Evolutionary conservation across 1,140 invertebrate species (phyloP).

Genomic region (Nasonia vitripennis): DNA sequence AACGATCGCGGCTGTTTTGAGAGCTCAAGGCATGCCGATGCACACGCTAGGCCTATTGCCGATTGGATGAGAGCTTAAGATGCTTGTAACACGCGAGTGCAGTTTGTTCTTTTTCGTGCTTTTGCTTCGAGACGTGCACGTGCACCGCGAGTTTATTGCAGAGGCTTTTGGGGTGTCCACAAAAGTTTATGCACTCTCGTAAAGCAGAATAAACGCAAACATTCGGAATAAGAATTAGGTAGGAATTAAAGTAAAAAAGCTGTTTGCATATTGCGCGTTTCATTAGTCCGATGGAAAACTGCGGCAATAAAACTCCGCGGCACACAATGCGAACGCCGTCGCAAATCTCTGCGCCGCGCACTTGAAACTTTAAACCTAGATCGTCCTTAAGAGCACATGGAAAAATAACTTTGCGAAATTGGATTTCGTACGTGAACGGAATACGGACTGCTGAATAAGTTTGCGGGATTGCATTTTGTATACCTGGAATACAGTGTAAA

Average conservation of each 20-base stretch:
- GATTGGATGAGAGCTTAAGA: background rate
- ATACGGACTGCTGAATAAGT: background rate
- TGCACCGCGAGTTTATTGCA: background rate
- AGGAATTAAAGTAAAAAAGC: background rate
- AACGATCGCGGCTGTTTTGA: background rate
- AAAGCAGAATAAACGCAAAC: too few relatives aligned
- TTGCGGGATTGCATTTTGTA: background rate
- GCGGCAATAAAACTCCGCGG: background rate
- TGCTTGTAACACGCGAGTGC: too few relatives aligned
- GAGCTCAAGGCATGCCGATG: background rate
- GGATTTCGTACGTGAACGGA: background rate
- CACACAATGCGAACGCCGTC: background rate
- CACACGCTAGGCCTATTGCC: constrained; percentile 8
- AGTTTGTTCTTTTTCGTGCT: too few relatives aligned
- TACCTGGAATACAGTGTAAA: background rate
- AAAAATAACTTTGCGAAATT: background rate
- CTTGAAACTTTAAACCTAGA: constrained; percentile 1
- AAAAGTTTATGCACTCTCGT: too few relatives aligned
- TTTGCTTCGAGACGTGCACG: too few relatives aligned
- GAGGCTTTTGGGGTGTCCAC: too few relatives aligned
- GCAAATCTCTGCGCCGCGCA: background rate
- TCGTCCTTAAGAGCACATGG: background rate
- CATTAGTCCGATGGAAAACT: background rate
- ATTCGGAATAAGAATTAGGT: too few relatives aligned
- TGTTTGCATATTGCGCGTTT: background rate